Base-by-base conservation (phyloP, 2,888 invertebrate genomes). In the Iselma pallidipennis region DNA sequence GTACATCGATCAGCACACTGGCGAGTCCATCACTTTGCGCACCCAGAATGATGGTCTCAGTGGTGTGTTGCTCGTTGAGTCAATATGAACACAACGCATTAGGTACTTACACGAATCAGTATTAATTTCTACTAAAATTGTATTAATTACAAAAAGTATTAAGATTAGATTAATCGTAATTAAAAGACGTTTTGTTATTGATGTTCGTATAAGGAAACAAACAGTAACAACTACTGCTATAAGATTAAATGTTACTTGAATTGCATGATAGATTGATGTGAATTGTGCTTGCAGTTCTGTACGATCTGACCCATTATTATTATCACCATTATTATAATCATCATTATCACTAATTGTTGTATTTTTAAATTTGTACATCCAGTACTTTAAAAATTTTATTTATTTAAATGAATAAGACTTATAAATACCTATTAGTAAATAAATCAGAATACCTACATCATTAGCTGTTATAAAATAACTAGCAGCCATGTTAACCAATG, bases 41-140 rank as follows among this genome's bases (percentile, higher is more conserved):
- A n/a, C n/a, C n/a, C n/a, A n/a, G n/a, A n/a, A n/a, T n/a, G n/a
- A n/a, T n/a, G n/a, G n/a, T n/a, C n/a, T n/a, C n/a, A n/a, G n/a
- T n/a, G n/a, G n/a, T n/a, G n/a, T n/a, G n/a, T n/a, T n/a, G n/a
- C n/a, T n/a, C n/a, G n/a, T n/a, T n/a, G n/a, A n/a, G n/a, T n/a
- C n/a, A n/a, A n/a, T n/a, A n/a, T n/a, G n/a, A n/a, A n/a, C n/a
- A n/a, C n/a, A n/a, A n/a, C n/a, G n/a, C n/a, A n/a, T n/a, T n/a
- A n/a, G n/a, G n/a, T 61, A 72, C 74, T 71, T 63, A 74, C 74
- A 74, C 25, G 64, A 57, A 56, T 74, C 73, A 2, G 74, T 71
- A 48, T 70, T 55, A 14, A 74, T 65, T 55, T 57, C 60, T 14
- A 69, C 70, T 14, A 71, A 69, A 45, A 70, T 48, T 14, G 69